A percentile compares a stretch with the other conserved stretches of the same genome.
These are phyloP conservation scores for Pomacea maculata DNA, from an alignment of 1,140 invertebrate genomes.

Conservation along the genomic window DNA sequence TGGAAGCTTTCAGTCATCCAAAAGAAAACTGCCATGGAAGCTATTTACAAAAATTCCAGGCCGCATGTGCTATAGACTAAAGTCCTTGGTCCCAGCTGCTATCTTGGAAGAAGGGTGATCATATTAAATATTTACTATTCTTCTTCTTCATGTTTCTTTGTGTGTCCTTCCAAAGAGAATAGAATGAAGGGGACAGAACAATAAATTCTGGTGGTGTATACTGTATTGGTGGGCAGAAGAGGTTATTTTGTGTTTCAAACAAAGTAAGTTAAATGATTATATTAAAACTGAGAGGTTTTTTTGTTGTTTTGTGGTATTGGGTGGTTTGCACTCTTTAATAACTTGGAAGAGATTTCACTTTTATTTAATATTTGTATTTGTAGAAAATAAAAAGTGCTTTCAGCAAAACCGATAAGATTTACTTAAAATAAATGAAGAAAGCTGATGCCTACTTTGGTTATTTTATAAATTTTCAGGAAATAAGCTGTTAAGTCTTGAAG, in stretches of 20 bases:
- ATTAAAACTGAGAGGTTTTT: no score
- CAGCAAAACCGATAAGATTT: no score
- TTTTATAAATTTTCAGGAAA: no score
- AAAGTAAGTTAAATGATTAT: background rate
- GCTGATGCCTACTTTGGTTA: no score
- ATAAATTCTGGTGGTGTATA: no score
- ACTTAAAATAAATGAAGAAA: no score
- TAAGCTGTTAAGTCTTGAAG: background rate
- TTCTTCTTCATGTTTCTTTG: constrained; percentile 1
- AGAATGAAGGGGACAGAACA: no score
- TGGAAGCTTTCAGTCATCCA: constrained; percentile 32
- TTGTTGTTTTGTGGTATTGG: no score
- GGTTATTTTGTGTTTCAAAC: constrained; percentile 1
- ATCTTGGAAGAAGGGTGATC: constrained; percentile 65
- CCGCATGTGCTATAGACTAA: constrained; percentile 62
- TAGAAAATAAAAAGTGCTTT: no score
- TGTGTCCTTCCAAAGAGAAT: background rate
- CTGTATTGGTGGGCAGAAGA: background rate
- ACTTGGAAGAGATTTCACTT: no score
- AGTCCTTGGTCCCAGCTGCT: constrained; percentile 57
- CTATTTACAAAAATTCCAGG: constrained; percentile 63
- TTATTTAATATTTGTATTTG: no score
- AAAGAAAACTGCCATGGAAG: constrained; percentile 32
- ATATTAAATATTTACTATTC: background rate
- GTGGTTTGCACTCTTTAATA: no score